These are phyloP conservation scores for Mastigias papua DNA, from an alignment of 30 jellyfish, hydroid and myxozoan genomes.

Conservation along the genomic window DNA sequence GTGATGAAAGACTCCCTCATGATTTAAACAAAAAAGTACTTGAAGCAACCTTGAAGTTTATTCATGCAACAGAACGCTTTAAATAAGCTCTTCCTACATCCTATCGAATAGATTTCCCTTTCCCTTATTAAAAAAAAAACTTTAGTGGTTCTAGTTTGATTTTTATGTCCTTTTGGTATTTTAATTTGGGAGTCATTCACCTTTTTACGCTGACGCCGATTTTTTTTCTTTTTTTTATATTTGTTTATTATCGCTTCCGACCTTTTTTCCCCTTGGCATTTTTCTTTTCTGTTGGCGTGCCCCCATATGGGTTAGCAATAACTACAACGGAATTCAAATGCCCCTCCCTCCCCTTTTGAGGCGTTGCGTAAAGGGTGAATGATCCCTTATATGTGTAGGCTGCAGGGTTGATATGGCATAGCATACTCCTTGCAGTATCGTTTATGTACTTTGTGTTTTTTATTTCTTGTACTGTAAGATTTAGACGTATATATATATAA, in stretches of 20 bases:
- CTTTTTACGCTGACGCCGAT: not conserved
- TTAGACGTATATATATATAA: not conserved
- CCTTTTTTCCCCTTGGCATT: not conserved
- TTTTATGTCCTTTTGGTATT: too few relatives aligned
- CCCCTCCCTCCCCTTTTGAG: not conserved
- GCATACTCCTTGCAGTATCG: not conserved
- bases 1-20: conserved; percentile 3
- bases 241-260: too few relatives aligned
- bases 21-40: not conserved
- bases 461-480: not conserved
- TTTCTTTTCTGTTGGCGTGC: not conserved
- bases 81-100: not conserved
- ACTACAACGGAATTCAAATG: not conserved
- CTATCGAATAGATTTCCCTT: not conserved
- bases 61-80: conserved; percentile 7
- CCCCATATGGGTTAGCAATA: not conserved
- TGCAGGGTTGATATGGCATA: not conserved
- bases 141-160: not conserved
- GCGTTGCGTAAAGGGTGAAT: not conserved
- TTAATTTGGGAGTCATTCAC: too few relatives aligned
- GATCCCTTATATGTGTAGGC: conserved; percentile 1
- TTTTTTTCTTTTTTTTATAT: too few relatives aligned
- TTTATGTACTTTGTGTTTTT: not conserved
- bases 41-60: not conserved
- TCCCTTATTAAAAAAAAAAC: not conserved